These are phyloP conservation scores for Meloidogyne chitwoodi DNA, from an alignment of 1,140 invertebrate genomes.

Conservation along the genomic window DNA sequence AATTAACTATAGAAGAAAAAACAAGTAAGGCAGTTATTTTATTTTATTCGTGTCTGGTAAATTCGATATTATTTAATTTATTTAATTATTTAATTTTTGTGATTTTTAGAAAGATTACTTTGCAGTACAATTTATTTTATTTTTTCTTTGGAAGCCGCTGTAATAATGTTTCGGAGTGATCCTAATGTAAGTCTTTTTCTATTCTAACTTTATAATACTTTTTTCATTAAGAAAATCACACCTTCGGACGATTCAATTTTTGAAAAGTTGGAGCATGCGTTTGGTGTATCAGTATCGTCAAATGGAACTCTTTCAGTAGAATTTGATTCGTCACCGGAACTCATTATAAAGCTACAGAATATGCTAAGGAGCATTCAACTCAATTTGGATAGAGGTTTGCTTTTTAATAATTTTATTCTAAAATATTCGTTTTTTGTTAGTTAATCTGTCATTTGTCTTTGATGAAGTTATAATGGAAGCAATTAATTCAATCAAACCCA, in stretches of 20 bases:
- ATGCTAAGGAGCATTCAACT: background rate
- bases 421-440: background rate
- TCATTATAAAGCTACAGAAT: slow-evolving; percentile 1
- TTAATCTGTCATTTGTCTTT: background rate
- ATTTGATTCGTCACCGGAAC: background rate
- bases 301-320: background rate
- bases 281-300: slow-evolving; percentile 1
- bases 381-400: background rate
- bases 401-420: background rate
- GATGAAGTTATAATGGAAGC: slow-evolving; percentile 6
- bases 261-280: slow-evolving; percentile 5
- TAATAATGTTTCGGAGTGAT: background rate
- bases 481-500: background rate
- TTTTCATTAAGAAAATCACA: background rate
- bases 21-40: too few species aligned
- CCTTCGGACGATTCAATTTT: background rate
- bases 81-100: too few species aligned
- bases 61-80: too few species aligned
- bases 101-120: too few species aligned
- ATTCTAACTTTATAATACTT: background rate
- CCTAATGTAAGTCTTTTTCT: background rate
- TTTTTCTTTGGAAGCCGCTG: too few species aligned
- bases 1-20: too few species aligned
- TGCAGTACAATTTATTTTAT: too few species aligned
- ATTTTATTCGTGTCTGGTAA: too few species aligned